phyloP scores from a whole-genome alignment of 2,888 invertebrate genomes.

The Hypena proboscidalis region DNA sequence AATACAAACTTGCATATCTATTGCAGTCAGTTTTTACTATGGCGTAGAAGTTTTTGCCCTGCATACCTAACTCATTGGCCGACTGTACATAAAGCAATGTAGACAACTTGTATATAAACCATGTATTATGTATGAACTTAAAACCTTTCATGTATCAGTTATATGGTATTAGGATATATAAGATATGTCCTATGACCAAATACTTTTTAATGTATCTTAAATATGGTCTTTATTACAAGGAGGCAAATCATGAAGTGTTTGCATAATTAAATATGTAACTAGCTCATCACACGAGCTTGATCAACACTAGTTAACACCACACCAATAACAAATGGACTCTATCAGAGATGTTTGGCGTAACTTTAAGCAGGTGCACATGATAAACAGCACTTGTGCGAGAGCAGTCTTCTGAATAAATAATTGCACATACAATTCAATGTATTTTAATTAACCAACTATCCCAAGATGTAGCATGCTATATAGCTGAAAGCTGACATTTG shows the following conservation, averaged over 20 bases:
- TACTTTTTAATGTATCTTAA: constrained; percentile 1
- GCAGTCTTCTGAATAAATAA: constrained; percentile 22
- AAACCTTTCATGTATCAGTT: constrained; percentile 3
- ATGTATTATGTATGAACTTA: constrained; percentile 4
- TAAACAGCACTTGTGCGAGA: constrained; percentile 16
- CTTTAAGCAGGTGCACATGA: constrained; percentile 5
- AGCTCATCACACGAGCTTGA: constrained; percentile 3
- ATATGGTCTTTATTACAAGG: constrained; percentile 2
- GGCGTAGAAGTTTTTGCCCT: no score
- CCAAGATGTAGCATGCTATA: background rate
- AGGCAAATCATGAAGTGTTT: background rate
- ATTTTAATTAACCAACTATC: constrained; percentile 17
- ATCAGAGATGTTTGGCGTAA: background rate
- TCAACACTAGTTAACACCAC: background rate
- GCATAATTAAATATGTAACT: background rate
- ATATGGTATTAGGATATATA: constrained; percentile 9
- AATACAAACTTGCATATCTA: no score
- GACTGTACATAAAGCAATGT: constrained; percentile 9
- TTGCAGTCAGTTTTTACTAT: no score
- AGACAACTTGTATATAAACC: constrained; percentile 7
- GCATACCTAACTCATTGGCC: no score
- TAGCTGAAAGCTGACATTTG: background rate
- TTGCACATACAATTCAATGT: constrained; percentile 23
- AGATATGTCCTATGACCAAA: constrained; percentile 7
- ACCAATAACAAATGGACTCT: background rate